Evolutionary conservation across 2,113 vertebrate species (phyloP).

Genomic region (Cariama cristata): DNA sequence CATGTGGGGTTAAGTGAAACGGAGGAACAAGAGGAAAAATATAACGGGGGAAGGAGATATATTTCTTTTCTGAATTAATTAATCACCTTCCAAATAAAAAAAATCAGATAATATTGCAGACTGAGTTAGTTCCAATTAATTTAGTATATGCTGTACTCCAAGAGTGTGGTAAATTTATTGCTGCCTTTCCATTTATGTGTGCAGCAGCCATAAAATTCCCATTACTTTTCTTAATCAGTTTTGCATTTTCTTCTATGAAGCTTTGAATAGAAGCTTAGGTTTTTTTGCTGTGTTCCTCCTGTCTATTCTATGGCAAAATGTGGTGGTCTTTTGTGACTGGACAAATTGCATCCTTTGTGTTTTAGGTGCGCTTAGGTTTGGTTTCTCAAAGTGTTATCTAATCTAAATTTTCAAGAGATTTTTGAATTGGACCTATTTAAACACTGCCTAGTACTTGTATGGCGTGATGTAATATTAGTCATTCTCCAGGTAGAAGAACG

Average conservation of each 20-base stretch:
- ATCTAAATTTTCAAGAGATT: neutral
- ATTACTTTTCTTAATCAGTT: conserved; percentile 73
- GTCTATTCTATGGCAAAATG: neutral
- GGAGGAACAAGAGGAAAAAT: neutral
- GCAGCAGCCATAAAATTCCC: conserved; percentile 69
- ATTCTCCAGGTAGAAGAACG: neutral
- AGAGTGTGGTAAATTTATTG: conserved; percentile 48
- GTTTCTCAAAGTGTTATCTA: neutral
- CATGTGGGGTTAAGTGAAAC: neutral
- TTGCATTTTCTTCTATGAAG: conserved; percentile 65
- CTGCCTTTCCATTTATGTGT: neutral
- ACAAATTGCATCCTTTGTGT: neutral
- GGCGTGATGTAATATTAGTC: neutral
- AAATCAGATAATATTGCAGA: neutral
- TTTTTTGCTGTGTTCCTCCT: conserved; percentile 18
- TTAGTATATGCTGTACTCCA: conserved; percentile 29
- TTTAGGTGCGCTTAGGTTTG: neutral
- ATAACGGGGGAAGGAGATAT: neutral
- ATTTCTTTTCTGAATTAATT: neutral
- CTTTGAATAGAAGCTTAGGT: conserved; percentile 34
- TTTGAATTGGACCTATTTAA: neutral
- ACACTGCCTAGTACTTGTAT: neutral
- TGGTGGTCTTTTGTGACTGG: neutral
- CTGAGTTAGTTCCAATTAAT: conserved; percentile 64
- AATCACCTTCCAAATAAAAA: neutral